These are phyloP conservation scores for Actinostola sp. DNA, from an alignment of 92 coral and sea anemone species.

Conservation along the genomic window DNA sequence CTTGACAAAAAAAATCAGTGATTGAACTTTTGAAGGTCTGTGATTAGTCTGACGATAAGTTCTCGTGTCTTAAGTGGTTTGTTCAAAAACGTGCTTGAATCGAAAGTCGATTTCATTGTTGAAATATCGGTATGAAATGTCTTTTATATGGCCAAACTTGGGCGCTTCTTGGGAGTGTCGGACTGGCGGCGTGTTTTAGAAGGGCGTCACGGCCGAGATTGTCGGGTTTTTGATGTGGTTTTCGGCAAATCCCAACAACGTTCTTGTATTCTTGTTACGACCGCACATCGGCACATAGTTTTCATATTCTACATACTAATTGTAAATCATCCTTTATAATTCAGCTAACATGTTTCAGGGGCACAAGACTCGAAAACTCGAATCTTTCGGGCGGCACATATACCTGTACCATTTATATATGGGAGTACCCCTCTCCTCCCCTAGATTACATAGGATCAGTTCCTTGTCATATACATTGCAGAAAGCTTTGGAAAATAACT, in stretches of 20 bases:
- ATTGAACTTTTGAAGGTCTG: background rate
- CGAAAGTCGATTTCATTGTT: conserved; percentile 5
- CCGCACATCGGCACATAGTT: conserved; percentile 9
- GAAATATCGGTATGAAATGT: background rate
- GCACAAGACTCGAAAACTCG: no score
- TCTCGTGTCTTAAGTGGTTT: conserved; percentile 7
- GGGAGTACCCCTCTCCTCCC: no score
- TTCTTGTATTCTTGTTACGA: background rate
- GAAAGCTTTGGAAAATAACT: background rate
- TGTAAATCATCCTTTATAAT: background rate
- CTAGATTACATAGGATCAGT: no score
- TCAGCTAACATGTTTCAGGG: no score
- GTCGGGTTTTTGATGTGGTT: conserved; percentile 32
- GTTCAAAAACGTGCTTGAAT: conserved; percentile 8
- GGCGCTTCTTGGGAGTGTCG: background rate
- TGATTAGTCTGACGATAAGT: background rate
- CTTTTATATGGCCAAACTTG: background rate
- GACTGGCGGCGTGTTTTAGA: background rate
- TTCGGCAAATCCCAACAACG: conserved; percentile 16
- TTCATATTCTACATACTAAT: background rate
- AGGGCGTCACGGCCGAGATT: background rate
- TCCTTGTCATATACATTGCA: no score
- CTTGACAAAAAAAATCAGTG: background rate
- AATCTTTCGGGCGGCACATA: background rate
- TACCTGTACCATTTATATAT: no score